phyloP scores from a whole-genome alignment of 2,797 vertebrate genomes.

The Mormyrops attenuatus region DNA sequence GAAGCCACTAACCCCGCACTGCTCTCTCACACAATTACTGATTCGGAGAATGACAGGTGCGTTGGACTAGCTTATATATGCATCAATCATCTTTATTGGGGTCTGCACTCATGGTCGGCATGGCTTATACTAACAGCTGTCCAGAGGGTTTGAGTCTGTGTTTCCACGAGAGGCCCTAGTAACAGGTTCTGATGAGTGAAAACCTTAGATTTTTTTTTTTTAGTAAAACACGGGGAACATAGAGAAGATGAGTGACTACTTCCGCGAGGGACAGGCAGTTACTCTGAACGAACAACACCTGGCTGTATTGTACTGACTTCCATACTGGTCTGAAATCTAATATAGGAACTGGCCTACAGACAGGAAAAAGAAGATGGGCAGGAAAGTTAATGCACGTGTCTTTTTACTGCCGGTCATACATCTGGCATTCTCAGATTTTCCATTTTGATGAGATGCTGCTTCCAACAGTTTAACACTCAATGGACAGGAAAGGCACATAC shows the following conservation, averaged over 20 bases:
- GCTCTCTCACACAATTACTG: neutral
- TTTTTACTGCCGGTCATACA: neutral
- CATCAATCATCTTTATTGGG: neutral
- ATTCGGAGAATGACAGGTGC: neutral
- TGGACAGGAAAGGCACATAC: neutral
- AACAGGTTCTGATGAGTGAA: neutral
- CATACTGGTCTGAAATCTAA: conserved; percentile 5
- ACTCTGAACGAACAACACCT: neutral
- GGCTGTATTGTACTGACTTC: neutral
- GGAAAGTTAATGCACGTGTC: neutral
- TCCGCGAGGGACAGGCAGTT: neutral
- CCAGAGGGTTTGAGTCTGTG: conserved; percentile 1
- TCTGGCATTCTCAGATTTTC: conserved; percentile 5
- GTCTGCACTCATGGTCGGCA: neutral
- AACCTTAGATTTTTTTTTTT: neutral
- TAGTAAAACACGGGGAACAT: neutral
- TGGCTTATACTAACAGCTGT: neutral
- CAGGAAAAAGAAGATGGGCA: neutral
- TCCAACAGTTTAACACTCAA: neutral
- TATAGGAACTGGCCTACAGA: neutral
- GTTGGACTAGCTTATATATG: neutral
- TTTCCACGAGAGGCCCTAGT: neutral
- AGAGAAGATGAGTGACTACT: neutral
- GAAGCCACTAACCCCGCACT: neutral
- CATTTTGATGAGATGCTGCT: neutral